These are phyloP conservation scores for Sapayoa aenigma DNA, from an alignment of 2,113 vertebrate genomes.

Conservation along the genomic window DNA sequence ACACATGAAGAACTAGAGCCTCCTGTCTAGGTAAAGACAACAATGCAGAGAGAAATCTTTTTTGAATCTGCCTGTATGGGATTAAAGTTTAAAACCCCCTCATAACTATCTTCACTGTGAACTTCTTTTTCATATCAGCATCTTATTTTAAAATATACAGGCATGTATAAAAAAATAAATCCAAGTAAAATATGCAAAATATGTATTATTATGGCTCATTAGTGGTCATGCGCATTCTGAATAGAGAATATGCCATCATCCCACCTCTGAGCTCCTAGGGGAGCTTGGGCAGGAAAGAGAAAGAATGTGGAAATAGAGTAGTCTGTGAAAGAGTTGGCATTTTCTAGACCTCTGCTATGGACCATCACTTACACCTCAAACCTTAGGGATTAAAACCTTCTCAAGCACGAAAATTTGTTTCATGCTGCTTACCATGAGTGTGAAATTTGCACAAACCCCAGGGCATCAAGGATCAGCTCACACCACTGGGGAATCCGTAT, in stretches of 20 bases:
- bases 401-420: neutral
- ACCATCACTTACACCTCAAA: neutral
- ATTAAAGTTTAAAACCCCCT: neutral
- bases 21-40: neutral
- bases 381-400: neutral
- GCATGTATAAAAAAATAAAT: neutral
- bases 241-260: neutral
- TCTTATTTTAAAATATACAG: neutral
- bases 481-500: neutral
- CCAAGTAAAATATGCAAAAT: neutral
- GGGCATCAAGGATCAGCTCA: neutral
- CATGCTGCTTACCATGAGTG: neutral
- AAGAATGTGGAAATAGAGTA: neutral
- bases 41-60: neutral
- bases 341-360: neutral
- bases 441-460: neutral
- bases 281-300: neutral
- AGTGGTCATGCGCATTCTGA: neutral
- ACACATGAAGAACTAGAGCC: neutral
- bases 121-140: neutral
- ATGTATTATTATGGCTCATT: neutral
- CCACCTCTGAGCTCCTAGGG: neutral
- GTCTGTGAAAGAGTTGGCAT: neutral
- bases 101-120: neutral
- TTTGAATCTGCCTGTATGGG: rapidly evolving